Evolutionary conservation across 1,140 invertebrate species (phyloP), one percentile per base, ranked within the genome.

Genomic region (Orchestia grillus): DNA sequence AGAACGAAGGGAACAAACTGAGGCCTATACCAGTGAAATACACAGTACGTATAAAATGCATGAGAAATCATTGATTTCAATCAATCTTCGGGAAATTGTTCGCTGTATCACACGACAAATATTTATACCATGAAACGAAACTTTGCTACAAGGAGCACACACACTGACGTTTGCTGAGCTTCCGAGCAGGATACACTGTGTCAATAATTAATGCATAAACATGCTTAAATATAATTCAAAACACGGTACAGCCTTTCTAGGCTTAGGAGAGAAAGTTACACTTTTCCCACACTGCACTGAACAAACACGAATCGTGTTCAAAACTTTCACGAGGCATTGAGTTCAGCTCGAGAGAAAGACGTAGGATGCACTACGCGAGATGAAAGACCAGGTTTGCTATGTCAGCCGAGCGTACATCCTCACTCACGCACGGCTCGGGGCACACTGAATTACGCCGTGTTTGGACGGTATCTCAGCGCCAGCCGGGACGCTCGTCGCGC

Each of bases 371-470:
- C 92, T 40, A 40, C 44, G 92, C 92, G 44, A 94, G 92, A 94
- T 44, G 92, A 44, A 94, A 94, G 92, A 94, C 44, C 43, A 44
- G 43, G 28, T 41, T 19, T 43, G 41, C 88, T 77, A 23, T 44
- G 0, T 19, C 6, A 44, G 44, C 44, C 16, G 44, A 44, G 44
- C 44, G 41, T 44, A 94, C 92, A 94, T n/a, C 92, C 92, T 45
- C 44, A 94, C 92, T 45, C 92, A 45, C 45, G 43, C 92, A 94
- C 43, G 44, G 44, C 44, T 94, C 44, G 43, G 92, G 44, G 92
- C 92, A 94, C 92, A 94, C 92, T 94, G 92, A 90, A 44, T 90
- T 90, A 90, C 88, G 88, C 88, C 88, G 88, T 44, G 88, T 90
- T 90, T 90, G 88, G 88, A 42, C 88, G 88, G 88, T 90, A 90